These are phyloP conservation scores for Acanthosepion pharaonis DNA, from an alignment of 2,888 invertebrate genomes.

Conservation along the genomic window DNA sequence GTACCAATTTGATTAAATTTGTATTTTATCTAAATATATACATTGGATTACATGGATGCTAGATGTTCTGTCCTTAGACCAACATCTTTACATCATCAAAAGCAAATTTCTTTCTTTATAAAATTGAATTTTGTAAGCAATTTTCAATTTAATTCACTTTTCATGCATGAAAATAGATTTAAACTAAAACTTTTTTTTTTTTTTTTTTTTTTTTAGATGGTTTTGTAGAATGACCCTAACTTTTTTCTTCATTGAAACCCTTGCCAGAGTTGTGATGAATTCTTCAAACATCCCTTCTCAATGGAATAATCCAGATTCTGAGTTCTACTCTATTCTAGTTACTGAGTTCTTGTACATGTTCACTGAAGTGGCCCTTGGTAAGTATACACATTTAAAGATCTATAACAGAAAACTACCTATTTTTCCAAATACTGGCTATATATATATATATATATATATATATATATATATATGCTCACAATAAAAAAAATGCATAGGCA, in stretches of 20 bases:
- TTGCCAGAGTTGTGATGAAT: constrained; percentile 36
- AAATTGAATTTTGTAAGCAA: too few relatives aligned
- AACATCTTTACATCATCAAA: too few relatives aligned
- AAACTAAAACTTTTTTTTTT: not conserved
- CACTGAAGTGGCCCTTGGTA: constrained; percentile 8
- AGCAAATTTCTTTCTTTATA: too few relatives aligned
- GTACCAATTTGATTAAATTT: too few relatives aligned
- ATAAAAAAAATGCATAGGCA: too few relatives aligned
- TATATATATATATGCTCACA: too few relatives aligned
- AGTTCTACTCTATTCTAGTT: constrained; percentile 38
- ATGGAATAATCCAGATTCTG: constrained; percentile 43
- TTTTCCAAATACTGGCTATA: too few relatives aligned
- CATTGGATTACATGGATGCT: too few relatives aligned
- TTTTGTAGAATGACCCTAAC: constrained; percentile 40
- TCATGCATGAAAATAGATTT: not conserved
- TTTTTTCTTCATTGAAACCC: constrained; percentile 44
- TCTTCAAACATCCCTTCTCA: not conserved
- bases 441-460: too few relatives aligned
- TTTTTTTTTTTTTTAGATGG: not conserved
- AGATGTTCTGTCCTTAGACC: too few relatives aligned
- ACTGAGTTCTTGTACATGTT: constrained; percentile 43
- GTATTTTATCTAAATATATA: too few relatives aligned
- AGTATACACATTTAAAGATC: not conserved
- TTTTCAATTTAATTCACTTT: not conserved
- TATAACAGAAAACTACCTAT: too few relatives aligned